phyloP scores from a whole-genome alignment of 2,797 vertebrate species.

The Poeciliopsis presidionis region DNA sequence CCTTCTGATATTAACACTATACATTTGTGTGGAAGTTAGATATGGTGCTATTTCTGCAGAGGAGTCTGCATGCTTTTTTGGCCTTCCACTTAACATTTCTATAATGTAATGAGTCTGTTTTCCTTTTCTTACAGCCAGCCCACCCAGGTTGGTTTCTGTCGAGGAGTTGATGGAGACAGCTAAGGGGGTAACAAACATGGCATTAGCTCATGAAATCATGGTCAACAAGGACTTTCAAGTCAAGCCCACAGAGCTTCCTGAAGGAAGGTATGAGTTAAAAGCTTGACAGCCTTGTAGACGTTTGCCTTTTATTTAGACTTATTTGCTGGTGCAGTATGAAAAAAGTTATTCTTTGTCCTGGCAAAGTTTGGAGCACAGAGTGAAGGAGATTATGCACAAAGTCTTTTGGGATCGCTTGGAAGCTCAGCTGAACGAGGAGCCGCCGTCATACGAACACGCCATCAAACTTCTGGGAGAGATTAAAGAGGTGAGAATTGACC shows the following conservation, averaged over 20 bases:
- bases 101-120: background rate
- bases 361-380: slow-evolving; percentile 89
- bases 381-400: slow-evolving; percentile 95
- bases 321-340: background rate
- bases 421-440: slow-evolving; percentile 88
- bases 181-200: slow-evolving; percentile 95
- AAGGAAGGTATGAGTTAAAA: slow-evolving; percentile 86
- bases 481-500: slow-evolving; percentile 87
- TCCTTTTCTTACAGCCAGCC: slow-evolving; percentile 82
- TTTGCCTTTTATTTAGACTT: background rate
- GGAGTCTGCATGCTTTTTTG: background rate
- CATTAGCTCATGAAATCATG: slow-evolving; percentile 93
- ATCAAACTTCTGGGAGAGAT: slow-evolving; percentile 93
- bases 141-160: slow-evolving; percentile 85
- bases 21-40: background rate
- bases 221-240: slow-evolving; percentile 90
- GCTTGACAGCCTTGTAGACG: background rate
- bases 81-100: background rate
- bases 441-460: slow-evolving; percentile 89
- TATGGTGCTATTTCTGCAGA: background rate
- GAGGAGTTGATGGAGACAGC: slow-evolving; percentile 93
- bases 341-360: background rate
- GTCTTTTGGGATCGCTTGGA: slow-evolving; percentile 97
- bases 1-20: background rate
- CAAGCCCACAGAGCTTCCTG: slow-evolving; percentile 86